phyloP scores from a whole-genome alignment of 1,140 invertebrate species.

The Chironomus tepperi region DNA sequence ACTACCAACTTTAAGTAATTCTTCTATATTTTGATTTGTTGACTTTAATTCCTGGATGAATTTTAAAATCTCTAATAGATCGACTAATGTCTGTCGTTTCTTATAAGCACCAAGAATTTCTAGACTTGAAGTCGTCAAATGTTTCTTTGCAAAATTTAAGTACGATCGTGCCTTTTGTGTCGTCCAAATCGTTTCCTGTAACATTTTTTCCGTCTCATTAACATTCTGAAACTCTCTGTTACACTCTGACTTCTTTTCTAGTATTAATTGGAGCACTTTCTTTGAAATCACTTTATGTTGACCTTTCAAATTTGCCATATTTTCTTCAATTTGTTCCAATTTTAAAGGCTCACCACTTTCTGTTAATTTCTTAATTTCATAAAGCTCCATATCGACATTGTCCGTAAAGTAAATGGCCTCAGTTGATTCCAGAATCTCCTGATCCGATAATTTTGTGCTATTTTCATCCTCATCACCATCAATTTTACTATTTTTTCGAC shows the following conservation, averaged over 20 bases:
- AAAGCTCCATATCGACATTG: constrained; percentile 55
- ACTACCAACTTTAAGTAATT: constrained; percentile 73
- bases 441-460: constrained; percentile 53
- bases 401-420: constrained; percentile 58
- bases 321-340: constrained; percentile 55
- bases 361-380: constrained; percentile 62
- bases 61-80: constrained; percentile 66
- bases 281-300: constrained; percentile 83
- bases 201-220: constrained; percentile 59
- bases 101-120: constrained; percentile 80
- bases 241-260: constrained; percentile 79
- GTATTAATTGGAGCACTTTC: constrained; percentile 80
- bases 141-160: constrained; percentile 62
- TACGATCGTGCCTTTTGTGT: constrained; percentile 62
- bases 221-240: constrained; percentile 76
- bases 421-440: constrained; percentile 64
- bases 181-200: constrained; percentile 59
- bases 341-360: constrained; percentile 44
- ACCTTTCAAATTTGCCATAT: constrained; percentile 55
- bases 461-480: constrained; percentile 37
- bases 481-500: constrained; percentile 27
- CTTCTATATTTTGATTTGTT: constrained; percentile 74
- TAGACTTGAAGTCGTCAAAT: constrained; percentile 76
- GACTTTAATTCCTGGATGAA: constrained; percentile 76
- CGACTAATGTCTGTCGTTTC: constrained; percentile 70